A percentile compares a stretch with the other conserved stretches of the same genome.
These are phyloP conservation scores for Tetragnatha montana DNA, from an alignment of 2,888 invertebrate genomes.

Conservation along the genomic window DNA sequence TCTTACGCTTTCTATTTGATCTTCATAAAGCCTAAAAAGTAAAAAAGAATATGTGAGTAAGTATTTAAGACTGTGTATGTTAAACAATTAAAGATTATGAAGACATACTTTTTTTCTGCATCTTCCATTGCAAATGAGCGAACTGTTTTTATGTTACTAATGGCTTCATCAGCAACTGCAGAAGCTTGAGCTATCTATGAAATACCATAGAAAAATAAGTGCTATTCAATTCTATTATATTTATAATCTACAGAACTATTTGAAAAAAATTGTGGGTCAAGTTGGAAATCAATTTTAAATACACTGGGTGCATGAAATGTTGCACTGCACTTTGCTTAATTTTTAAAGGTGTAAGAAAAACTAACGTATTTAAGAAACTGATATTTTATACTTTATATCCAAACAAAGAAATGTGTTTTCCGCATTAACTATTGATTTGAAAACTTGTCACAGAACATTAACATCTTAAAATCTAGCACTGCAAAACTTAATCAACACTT, in stretches of 20 bases:
- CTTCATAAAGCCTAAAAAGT: constrained; percentile 77
- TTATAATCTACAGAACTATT: no score
- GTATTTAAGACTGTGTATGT: not conserved
- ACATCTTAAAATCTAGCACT: no score
- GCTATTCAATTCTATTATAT: no score
- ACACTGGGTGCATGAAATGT: not conserved
- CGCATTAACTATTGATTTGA: no score
- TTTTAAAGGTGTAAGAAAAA: no score
- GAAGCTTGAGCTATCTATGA: constrained; percentile 87
- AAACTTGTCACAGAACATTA: no score
- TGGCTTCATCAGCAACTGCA: constrained; percentile 92
- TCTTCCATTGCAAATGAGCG: constrained; percentile 95
- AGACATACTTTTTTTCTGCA: constrained; percentile 81
- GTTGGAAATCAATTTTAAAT: no score
- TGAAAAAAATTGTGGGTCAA: no score
- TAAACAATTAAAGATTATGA: not conserved
- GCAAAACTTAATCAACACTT: no score
- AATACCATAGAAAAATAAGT: constrained; percentile 22
- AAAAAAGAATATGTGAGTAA: not conserved
- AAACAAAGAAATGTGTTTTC: no score
- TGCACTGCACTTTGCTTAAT: not conserved
- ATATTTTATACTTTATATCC: no score
- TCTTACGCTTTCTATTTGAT: constrained; percentile 85
- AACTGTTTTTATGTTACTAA: constrained; percentile 94
- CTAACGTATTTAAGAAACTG: no score